Conservation (phyloP, 2,888 invertebrate genomes). For the Nemotelus pantherinus region DNA sequence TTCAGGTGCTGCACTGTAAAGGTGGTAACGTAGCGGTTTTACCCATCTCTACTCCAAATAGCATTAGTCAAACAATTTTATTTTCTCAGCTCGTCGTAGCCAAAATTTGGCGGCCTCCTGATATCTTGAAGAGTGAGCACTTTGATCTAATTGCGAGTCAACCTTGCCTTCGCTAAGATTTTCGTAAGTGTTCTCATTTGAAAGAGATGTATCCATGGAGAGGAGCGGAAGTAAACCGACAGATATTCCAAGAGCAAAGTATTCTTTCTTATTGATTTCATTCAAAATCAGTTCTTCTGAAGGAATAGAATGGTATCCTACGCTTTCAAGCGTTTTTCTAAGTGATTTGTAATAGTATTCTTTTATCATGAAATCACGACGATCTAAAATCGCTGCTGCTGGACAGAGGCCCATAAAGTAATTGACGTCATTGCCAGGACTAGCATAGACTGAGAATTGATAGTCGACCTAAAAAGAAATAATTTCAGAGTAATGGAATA, state of each 20-base stretch:
- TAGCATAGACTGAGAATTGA: slow-evolving; percentile 61
- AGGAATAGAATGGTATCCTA: slow-evolving; percentile 50
- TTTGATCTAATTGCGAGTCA: not conserved
- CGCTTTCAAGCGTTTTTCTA: slow-evolving; percentile 18
- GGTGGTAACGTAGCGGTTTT: no score
- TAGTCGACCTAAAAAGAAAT: slow-evolving; percentile 60
- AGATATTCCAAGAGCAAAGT: slow-evolving; percentile 51
- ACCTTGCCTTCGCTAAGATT: slow-evolving; percentile 9
- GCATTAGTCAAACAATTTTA: not conserved
- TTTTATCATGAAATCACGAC: slow-evolving; percentile 57
- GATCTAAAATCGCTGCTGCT: slow-evolving; percentile 55
- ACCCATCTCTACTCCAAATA: no score
- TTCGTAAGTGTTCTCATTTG: slow-evolving; percentile 50
- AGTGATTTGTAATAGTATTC: slow-evolving; percentile 26
- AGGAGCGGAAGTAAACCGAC: slow-evolving; percentile 52
- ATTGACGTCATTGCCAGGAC: slow-evolving; percentile 63
- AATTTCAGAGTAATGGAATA: not conserved
- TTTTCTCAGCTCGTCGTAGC: slow-evolving; percentile 18
- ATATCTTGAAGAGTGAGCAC: not conserved
- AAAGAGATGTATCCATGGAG: slow-evolving; percentile 49
- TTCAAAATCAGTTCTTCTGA: slow-evolving; percentile 48
- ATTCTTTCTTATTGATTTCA: slow-evolving; percentile 51
- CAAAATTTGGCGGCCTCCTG: not conserved
- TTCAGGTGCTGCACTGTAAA: no score
- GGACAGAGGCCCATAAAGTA: slow-evolving; percentile 63